Evolutionary conservation across 2,797 vertebrate species (phyloP).

Genomic region (Sphenodon punctatus): DNA sequence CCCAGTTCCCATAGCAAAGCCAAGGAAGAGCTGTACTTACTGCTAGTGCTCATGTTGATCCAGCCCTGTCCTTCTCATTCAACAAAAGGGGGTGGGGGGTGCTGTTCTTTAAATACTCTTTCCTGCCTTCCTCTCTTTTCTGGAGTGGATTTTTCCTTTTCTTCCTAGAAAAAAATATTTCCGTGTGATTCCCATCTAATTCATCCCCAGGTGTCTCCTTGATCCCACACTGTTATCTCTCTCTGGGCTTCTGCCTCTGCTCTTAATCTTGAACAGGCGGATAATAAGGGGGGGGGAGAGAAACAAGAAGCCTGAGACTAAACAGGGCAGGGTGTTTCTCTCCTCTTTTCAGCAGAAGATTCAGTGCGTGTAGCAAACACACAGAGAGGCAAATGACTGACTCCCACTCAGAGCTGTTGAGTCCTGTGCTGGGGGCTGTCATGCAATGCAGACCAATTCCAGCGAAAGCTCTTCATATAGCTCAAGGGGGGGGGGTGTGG

Average conservation of each 20-base stretch:
- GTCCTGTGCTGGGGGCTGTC: not conserved
- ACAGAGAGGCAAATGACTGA: not conserved
- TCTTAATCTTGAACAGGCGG: not conserved
- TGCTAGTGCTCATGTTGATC: conserved; percentile 78
- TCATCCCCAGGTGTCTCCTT: conserved; percentile 28
- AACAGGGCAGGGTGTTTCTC: not conserved
- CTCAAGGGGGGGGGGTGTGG: conserved; percentile 66
- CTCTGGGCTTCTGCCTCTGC: not conserved
- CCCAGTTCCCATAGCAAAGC: conserved; percentile 47
- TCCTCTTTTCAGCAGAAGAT: not conserved
- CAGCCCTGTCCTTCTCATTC: conserved; percentile 68
- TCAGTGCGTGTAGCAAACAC: not conserved
- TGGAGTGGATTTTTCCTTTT: not conserved
- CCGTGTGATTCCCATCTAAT: not conserved
- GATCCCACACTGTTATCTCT: not conserved
- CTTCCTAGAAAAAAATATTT: not conserved
- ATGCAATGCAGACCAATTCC: conserved; percentile 40
- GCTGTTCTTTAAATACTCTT: conserved; percentile 53
- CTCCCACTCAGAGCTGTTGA: not conserved
- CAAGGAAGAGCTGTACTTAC: conserved; percentile 71
- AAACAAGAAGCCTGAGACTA: not conserved
- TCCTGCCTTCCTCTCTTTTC: conserved; percentile 21
- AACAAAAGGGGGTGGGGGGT: conserved; percentile 62
- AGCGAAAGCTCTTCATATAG: conserved; percentile 29
- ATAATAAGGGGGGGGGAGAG: not conserved